Percentiles rank a stretch among this genome's conserved stretches.
These are phyloP conservation scores for Calliopsis andreniformis DNA, from an alignment of 1,140 invertebrate genomes.

Conservation along the genomic window DNA sequence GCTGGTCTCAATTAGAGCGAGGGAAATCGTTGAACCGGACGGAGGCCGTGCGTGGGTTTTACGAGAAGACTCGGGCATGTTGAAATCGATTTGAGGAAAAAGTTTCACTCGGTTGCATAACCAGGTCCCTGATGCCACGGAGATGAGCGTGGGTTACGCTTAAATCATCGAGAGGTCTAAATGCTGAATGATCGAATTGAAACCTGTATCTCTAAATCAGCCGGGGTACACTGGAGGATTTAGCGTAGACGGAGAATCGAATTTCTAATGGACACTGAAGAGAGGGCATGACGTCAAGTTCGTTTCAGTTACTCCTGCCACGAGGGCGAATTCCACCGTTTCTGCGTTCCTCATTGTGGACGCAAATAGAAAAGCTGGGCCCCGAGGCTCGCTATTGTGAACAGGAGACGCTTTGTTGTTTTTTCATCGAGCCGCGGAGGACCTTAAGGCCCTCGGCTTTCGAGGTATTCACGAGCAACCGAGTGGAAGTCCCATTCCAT, in stretches of 20 bases:
- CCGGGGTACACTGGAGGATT: too few species aligned
- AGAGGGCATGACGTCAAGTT: not conserved
- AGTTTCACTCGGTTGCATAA: slow-evolving; percentile 27
- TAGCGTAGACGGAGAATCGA: not conserved
- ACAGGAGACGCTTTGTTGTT: slow-evolving; percentile 74
- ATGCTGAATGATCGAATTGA: too few species aligned
- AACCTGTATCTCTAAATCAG: too few species aligned
- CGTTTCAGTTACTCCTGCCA: slow-evolving; percentile 5
- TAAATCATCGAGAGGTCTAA: not conserved
- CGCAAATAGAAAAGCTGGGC: slow-evolving; percentile 56
- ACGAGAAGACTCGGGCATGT: not conserved
- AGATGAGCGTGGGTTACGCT: slow-evolving; percentile 52
- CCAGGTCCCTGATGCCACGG: slow-evolving; percentile 58
- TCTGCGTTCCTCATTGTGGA: slow-evolving; percentile 34
- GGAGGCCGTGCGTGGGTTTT: slow-evolving; percentile 34
- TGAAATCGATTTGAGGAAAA: slow-evolving; percentile 45
- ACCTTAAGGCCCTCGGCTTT: slow-evolving; percentile 59
- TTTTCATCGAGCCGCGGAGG: slow-evolving; percentile 66
- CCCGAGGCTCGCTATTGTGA: slow-evolving; percentile 52
- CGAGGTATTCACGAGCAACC: slow-evolving; percentile 71
- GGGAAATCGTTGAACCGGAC: not conserved
- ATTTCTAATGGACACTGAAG: too few species aligned
- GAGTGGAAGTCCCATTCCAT: slow-evolving; percentile 76
- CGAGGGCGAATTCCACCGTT: slow-evolving; percentile 7
- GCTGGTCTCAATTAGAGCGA: slow-evolving; percentile 45